A percentile compares a stretch with the other conserved stretches of the same genome.
These are phyloP conservation scores for Ophion ellenae DNA, from an alignment of 2,888 invertebrate genomes.

Conservation along the genomic window DNA sequence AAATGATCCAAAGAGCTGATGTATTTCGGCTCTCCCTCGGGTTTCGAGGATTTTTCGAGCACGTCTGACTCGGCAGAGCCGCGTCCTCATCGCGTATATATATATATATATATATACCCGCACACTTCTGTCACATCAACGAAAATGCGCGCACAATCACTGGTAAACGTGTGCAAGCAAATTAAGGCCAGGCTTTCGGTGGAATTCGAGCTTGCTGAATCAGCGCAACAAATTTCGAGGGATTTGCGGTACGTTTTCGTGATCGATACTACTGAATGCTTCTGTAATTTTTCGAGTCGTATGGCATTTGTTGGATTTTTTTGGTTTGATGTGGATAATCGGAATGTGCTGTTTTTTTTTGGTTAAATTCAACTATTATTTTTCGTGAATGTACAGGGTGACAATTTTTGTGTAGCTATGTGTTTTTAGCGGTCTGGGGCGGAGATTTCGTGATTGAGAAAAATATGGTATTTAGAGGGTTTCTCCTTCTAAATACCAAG, in stretches of 20 bases:
- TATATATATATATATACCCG: not conserved
- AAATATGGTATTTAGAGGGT: too few relatives aligned
- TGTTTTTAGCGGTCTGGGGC: too few relatives aligned
- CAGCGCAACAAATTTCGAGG: not conserved
- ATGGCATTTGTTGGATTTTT: not conserved
- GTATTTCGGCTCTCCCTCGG: constrained; percentile 12
- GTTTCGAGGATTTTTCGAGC: constrained; percentile 50
- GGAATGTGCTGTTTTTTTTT: too few relatives aligned
- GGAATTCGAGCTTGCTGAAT: not conserved
- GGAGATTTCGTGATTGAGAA: too few relatives aligned
- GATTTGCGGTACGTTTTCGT: not conserved
- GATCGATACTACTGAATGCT: not conserved
- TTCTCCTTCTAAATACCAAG: too few relatives aligned
- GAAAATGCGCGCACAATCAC: constrained; percentile 13
- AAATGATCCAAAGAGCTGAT: constrained; percentile 58
- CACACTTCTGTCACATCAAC: constrained; percentile 16
- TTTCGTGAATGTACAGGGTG: too few relatives aligned
- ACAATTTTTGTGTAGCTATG: too few relatives aligned
- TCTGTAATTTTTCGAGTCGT: not conserved
- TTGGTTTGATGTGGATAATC: not conserved
- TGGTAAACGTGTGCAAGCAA: constrained; percentile 29
- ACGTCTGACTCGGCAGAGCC: constrained; percentile 25
- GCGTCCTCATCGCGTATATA: constrained; percentile 1
- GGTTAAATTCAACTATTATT: too few relatives aligned
- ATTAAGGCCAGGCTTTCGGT: constrained; percentile 19